Conservation (phyloP, 2,888 invertebrate genomes). For the Onthophagus sagittarius region DNA sequence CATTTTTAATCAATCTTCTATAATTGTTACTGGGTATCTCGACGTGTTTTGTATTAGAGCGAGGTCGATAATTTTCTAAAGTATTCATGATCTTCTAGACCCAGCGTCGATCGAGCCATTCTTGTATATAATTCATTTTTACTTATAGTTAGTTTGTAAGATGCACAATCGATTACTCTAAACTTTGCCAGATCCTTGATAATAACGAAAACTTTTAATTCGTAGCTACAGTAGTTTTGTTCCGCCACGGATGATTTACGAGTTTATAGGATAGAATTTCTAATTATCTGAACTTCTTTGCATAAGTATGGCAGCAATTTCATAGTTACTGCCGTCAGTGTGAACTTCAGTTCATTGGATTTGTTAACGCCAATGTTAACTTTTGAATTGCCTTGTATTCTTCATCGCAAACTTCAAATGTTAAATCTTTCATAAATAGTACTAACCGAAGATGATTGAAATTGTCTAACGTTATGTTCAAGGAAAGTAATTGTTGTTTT, state of each 20-base stretch:
- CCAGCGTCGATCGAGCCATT: not conserved
- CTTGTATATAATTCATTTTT: not conserved
- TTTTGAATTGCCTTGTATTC: slow-evolving; percentile 24
- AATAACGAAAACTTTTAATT: slow-evolving; percentile 33
- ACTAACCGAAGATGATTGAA: not conserved
- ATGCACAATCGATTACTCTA: slow-evolving; percentile 23
- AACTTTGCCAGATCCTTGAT: slow-evolving; percentile 36
- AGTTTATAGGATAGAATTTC: slow-evolving; percentile 35
- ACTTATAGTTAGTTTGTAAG: not conserved
- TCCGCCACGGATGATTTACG: slow-evolving; percentile 27
- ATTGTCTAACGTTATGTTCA: not conserved
- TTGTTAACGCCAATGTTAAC: slow-evolving; percentile 24
- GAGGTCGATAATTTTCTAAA: not conserved
- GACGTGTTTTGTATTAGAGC: not conserved
- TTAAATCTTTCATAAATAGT: slow-evolving; percentile 20
- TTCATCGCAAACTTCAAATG: slow-evolving; percentile 24
- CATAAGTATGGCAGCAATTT: slow-evolving; percentile 33
- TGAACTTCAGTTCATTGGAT: slow-evolving; percentile 29
- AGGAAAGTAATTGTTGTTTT: not conserved
- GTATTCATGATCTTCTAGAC: not conserved
- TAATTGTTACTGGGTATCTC: too few relatives aligned
- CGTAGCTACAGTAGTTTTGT: slow-evolving; percentile 37
- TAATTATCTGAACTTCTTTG: slow-evolving; percentile 30
- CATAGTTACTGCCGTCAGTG: slow-evolving; percentile 32
- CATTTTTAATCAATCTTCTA: slow-evolving; percentile 3